Evolutionary conservation across 2,797 vertebrate species (phyloP).

Genomic region (Intellagama lesueurii): DNA sequence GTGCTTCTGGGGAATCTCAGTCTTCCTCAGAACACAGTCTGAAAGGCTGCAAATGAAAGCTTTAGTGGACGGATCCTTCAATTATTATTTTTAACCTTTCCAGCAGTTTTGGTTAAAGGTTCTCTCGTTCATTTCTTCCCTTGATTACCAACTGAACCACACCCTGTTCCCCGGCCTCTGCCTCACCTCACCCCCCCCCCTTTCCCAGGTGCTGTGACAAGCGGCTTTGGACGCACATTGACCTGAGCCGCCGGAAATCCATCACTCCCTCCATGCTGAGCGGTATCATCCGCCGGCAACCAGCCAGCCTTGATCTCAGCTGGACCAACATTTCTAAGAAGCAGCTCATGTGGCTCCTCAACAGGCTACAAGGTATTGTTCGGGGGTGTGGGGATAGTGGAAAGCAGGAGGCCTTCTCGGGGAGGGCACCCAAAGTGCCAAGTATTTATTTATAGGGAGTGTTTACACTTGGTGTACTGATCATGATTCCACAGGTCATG

Average conservation of each 20-base stretch:
- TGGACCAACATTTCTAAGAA: constrained; percentile 95
- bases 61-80: background rate
- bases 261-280: constrained; percentile 94
- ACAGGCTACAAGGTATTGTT: constrained; percentile 86
- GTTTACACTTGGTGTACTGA: background rate
- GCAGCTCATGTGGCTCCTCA: constrained; percentile 94
- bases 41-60: background rate
- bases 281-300: constrained; percentile 90
- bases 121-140: background rate
- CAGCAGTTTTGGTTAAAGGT: background rate
- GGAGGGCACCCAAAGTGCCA: no score
- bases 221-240: constrained; percentile 89
- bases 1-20: background rate
- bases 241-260: constrained; percentile 89
- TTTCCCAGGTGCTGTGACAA: constrained; percentile 90
- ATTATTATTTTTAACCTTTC: background rate
- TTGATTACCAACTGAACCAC: background rate
- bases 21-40: background rate
- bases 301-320: constrained; percentile 89
- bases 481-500: background rate
- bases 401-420: background rate
- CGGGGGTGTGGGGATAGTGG: no score
- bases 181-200: background rate
- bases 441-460: background rate
- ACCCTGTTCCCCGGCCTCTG: background rate